Conservation (phyloP, 2,888 invertebrate genomes). For the Hedya salicella region DNA sequence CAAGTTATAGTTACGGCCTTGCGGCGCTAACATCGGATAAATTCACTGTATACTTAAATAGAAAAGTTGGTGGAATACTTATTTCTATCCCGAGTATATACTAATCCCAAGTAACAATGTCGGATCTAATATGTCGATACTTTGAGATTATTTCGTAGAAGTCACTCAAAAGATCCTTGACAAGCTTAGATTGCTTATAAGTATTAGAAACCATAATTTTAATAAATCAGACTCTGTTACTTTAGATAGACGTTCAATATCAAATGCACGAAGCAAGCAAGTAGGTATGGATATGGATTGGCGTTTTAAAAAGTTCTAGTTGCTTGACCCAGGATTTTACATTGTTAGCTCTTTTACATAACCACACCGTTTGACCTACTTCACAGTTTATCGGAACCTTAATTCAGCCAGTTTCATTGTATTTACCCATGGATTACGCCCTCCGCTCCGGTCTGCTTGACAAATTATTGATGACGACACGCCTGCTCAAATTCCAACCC, state of each 20-base stretch:
- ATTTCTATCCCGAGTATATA: background rate
- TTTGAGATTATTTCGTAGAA: no score
- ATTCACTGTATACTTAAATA: conserved; percentile 29
- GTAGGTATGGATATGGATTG: no score
- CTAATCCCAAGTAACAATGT: no score
- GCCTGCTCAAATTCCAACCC: conserved; percentile 69
- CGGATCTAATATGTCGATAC: no score
- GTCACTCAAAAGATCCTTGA: no score
- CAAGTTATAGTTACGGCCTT: conserved; percentile 41
- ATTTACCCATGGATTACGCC: conserved; percentile 51
- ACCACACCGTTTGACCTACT: conserved; percentile 42
- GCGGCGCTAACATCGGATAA: conserved; percentile 49
- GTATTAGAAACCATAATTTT: no score
- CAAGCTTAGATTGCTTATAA: no score
- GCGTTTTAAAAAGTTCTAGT: no score
- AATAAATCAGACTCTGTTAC: no score
- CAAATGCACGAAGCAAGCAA: conserved; percentile 15
- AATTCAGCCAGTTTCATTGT: conserved; percentile 52
- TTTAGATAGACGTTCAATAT: no score
- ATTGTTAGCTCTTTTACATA: conserved; percentile 35
- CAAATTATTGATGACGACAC: conserved; percentile 76
- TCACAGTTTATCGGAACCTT: conserved; percentile 49
- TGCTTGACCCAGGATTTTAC: conserved; percentile 32
- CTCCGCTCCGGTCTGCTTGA: conserved; percentile 58
- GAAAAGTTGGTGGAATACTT: no score